These are phyloP conservation scores for Lampris incognitus DNA, from an alignment of 2,113 vertebrate species.

Conservation along the genomic window DNA sequence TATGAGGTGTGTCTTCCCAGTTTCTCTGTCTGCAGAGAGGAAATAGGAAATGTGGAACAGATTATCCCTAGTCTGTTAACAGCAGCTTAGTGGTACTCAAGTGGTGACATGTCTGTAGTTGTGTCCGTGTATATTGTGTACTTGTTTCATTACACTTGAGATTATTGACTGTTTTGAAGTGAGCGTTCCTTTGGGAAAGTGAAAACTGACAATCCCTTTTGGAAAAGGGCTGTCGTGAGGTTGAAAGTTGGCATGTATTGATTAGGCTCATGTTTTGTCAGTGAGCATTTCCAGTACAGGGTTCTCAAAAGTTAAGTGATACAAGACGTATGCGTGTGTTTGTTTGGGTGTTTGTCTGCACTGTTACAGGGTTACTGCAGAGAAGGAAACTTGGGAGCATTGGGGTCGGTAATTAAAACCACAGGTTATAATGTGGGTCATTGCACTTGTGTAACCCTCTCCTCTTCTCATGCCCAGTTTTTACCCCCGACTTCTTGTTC, in stretches of 20 bases:
- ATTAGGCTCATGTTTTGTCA: neutral
- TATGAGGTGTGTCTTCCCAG: neutral
- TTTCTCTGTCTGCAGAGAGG: constrained; percentile 29
- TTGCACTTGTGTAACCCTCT: neutral
- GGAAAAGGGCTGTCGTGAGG: constrained; percentile 1
- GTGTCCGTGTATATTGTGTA: neutral
- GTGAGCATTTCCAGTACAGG: neutral
- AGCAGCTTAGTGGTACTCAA: constrained; percentile 14
- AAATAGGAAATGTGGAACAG: constrained; percentile 69
- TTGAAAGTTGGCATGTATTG: neutral
- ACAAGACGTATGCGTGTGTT: neutral
- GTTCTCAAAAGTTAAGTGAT: neutral
- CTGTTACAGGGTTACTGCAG: constrained; percentile 39
- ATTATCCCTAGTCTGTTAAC: constrained; percentile 22
- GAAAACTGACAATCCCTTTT: neutral
- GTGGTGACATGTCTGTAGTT: neutral
- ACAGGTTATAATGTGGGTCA: constrained; percentile 47
- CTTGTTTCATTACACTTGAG: neutral
- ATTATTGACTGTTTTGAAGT: neutral
- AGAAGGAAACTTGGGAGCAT: constrained; percentile 16
- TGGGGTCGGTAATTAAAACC: constrained; percentile 29
- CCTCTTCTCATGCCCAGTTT: neutral
- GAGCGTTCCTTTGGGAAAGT: neutral
- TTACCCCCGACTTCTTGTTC: neutral
- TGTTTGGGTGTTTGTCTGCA: neutral